phyloP scores from a whole-genome alignment of 1,140 invertebrate species.

The Wasmannia auropunctata region DNA sequence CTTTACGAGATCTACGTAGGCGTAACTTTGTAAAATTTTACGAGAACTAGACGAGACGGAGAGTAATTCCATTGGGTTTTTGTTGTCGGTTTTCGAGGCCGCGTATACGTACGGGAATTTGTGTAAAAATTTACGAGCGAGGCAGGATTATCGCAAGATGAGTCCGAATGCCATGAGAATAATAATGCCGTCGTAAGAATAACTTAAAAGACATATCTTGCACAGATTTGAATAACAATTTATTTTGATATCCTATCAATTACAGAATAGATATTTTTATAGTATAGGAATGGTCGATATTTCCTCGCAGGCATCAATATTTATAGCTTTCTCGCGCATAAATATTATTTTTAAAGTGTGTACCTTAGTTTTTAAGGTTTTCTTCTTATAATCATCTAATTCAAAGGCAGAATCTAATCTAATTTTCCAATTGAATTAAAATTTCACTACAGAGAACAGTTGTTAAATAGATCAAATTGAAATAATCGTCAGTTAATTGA shows the following conservation, averaged over 20 bases:
- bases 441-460: neutral
- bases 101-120: neutral
- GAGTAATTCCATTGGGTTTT: neutral
- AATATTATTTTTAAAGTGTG: neutral
- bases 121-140: neutral
- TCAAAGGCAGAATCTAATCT: neutral
- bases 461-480: neutral
- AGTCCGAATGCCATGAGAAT: neutral
- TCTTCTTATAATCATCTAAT: neutral
- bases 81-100: neutral
- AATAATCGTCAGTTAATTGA: neutral
- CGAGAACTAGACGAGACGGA: neutral
- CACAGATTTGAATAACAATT: neutral
- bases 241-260: neutral
- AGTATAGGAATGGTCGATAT: neutral
- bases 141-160: neutral
- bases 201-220: neutral
- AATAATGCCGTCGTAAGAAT: too few relatives aligned
- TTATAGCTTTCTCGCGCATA: neutral
- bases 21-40: constrained; percentile 26
- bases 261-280: neutral
- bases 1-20: neutral
- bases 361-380: neutral
- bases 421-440: neutral
- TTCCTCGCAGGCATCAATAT: neutral